phyloP scores from a whole-genome alignment of 2,113 vertebrate species.

The Python bivittatus region DNA sequence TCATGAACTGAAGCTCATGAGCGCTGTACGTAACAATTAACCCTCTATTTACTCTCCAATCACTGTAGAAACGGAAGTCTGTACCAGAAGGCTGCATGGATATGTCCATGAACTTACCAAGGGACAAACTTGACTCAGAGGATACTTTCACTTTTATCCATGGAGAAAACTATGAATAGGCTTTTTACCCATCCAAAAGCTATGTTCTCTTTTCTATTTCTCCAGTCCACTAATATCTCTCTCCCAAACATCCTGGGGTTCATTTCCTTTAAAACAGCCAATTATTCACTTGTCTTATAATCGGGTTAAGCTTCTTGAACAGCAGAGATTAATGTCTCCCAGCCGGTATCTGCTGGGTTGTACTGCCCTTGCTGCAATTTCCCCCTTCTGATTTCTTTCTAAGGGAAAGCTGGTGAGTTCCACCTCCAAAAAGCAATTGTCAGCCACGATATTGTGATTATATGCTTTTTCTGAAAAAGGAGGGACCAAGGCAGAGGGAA shows the following conservation, averaged over 20 bases:
- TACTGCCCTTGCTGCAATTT: fast-evolving
- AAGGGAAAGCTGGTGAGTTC: background rate
- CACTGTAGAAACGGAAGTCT: background rate
- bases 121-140: background rate
- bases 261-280: background rate
- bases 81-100: background rate
- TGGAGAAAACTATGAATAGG: background rate
- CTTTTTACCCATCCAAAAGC: background rate
- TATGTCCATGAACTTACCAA: background rate
- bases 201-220: background rate
- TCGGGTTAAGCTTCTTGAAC: conserved; percentile 41
- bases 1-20: background rate
- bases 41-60: background rate
- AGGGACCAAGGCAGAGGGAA: background rate
- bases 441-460: background rate
- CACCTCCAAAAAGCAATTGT: background rate
- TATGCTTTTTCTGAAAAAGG: background rate
- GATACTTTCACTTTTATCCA: background rate
- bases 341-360: background rate
- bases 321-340: background rate
- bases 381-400: background rate
- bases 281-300: conserved; percentile 36
- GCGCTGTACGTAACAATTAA: background rate
- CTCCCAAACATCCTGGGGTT: conserved; percentile 13
- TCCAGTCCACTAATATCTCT: fast-evolving